These are phyloP conservation scores for Chunga burmeisteri DNA, from an alignment of 2,113 vertebrate genomes.

Conservation along the genomic window DNA sequence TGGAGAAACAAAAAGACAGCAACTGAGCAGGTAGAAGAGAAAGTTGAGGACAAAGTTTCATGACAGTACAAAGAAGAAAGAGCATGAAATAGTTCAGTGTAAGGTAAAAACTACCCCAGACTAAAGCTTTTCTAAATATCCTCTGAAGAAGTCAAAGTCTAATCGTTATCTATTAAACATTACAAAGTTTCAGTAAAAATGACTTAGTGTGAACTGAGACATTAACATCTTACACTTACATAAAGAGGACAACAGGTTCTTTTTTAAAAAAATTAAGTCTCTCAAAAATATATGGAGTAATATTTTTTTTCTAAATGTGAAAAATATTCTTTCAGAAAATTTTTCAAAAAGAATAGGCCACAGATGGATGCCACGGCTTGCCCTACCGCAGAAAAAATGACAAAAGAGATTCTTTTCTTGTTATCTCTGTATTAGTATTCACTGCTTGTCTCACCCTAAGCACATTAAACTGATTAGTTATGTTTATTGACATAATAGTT, in stretches of 20 bases:
- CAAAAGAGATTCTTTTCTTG: background rate
- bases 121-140: background rate
- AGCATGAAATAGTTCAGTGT: background rate
- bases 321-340: background rate
- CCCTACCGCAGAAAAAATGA: background rate
- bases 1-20: background rate
- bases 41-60: background rate
- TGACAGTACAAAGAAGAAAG: background rate
- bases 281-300: background rate
- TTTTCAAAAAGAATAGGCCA: background rate
- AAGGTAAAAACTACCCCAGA: background rate
- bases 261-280: background rate
- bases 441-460: slow-evolving; percentile 18
- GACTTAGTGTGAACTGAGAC: background rate
- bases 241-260: fast-evolving
- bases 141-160: background rate
- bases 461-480: slow-evolving; percentile 60
- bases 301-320: background rate
- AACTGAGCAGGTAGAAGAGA: background rate
- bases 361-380: background rate
- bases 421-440: slow-evolving; percentile 52
- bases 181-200: background rate
- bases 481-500: slow-evolving; percentile 72
- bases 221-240: background rate
- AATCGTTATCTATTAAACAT: background rate